These are phyloP conservation scores for Psephotus haematonotus DNA, from an alignment of 2,113 vertebrate genomes.

Conservation along the genomic window DNA sequence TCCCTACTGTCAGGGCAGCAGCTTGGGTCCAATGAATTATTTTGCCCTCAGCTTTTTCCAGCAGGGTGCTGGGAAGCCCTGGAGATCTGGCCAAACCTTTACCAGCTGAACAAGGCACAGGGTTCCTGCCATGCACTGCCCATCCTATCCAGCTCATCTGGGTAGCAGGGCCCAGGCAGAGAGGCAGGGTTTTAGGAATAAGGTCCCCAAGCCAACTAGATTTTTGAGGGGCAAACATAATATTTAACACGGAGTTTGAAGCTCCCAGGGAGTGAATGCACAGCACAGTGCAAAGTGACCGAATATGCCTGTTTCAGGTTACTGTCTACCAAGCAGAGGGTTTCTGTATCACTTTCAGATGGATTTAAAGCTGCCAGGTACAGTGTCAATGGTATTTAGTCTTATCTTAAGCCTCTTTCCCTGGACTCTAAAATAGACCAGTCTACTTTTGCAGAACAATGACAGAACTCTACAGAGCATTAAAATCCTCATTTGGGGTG, in stretches of 20 bases:
- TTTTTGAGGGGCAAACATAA: neutral
- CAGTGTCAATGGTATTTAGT: neutral
- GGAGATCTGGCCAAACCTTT: neutral
- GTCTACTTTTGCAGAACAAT: neutral
- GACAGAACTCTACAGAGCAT: neutral
- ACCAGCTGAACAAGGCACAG: neutral
- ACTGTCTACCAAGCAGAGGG: neutral
- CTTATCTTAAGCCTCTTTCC: neutral
- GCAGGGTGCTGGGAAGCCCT: neutral
- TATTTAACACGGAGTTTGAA: neutral
- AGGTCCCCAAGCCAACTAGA: neutral
- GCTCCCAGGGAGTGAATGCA: neutral
- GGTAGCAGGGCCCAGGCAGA: neutral
- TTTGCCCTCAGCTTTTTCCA: neutral
- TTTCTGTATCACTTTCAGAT: neutral
- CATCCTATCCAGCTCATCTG: neutral
- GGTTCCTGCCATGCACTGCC: neutral
- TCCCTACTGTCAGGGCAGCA: neutral
- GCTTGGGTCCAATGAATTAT: neutral
- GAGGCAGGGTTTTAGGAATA: neutral
- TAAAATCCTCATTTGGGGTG: neutral
- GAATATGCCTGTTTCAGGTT: neutral
- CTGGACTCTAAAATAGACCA: neutral
- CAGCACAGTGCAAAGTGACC: fast-evolving
- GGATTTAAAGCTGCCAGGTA: neutral